Evolutionary conservation across 1,140 invertebrate genomes (phyloP).

Genomic region (Notospermus geniculatus): DNA sequence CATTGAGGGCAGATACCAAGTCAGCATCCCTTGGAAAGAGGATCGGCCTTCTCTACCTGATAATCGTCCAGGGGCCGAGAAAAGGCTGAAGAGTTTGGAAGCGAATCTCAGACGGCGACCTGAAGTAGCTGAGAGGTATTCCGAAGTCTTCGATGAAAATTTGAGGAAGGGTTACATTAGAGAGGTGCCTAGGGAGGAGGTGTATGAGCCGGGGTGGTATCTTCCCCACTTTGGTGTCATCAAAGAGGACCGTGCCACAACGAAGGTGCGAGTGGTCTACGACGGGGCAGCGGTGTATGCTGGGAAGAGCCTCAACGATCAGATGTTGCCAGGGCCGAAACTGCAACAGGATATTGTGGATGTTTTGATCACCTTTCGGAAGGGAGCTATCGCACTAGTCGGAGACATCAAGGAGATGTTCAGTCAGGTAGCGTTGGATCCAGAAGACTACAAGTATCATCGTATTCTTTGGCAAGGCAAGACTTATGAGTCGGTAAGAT

Average conservation of each 20-base stretch:
- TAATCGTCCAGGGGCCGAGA: neutral
- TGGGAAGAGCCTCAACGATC: neutral
- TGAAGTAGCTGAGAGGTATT: too few species aligned
- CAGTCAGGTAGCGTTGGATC: neutral
- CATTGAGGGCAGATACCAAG: neutral
- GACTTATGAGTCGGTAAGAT: neutral
- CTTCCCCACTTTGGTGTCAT: slow-evolving; percentile 6
- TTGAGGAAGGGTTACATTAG: neutral
- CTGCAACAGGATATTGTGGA: neutral
- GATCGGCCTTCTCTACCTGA: neutral
- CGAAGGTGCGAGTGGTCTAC: neutral
- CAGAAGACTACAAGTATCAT: neutral
- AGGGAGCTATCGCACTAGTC: neutral
- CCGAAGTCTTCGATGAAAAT: neutral
- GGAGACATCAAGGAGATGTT: slow-evolving; percentile 1
- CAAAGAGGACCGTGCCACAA: neutral
- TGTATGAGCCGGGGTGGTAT: neutral
- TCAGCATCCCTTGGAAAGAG: slow-evolving; percentile 9
- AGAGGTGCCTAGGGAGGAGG: neutral
- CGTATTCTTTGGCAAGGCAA: slow-evolving; percentile 6
- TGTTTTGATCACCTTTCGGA: slow-evolving; percentile 2
- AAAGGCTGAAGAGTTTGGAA: too few species aligned
- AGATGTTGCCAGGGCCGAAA: neutral
- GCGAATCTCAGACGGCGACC: too few species aligned
- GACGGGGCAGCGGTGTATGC: neutral